Evolutionary conservation across 2,113 vertebrate genomes (phyloP).

Genomic region (Acanthisitta chloris): DNA sequence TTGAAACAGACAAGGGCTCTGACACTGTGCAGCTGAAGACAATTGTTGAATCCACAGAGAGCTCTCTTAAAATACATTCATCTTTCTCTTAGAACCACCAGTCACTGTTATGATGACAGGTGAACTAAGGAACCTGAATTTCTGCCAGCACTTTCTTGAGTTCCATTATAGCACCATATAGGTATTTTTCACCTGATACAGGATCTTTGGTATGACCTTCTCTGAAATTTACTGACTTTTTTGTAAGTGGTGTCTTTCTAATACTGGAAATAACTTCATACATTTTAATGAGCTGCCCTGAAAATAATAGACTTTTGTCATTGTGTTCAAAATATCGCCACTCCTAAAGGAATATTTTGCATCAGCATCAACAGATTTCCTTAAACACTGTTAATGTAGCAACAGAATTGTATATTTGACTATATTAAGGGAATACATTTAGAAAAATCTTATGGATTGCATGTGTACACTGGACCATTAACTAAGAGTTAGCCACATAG

Average conservation of each 20-base stretch:
- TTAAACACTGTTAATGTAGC: not conserved
- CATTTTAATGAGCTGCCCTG: constrained; percentile 55
- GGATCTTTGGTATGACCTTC: constrained; percentile 33
- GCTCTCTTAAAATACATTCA: not conserved
- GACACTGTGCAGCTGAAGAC: not conserved
- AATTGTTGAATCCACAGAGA: not conserved
- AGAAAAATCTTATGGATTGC: not conserved
- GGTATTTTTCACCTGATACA: constrained; percentile 15
- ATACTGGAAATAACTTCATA: constrained; percentile 23
- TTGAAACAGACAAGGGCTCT: not conserved
- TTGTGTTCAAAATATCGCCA: constrained; percentile 1
- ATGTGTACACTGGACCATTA: not conserved
- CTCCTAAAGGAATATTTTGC: constrained; percentile 10
- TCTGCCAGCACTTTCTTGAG: constrained; percentile 9
- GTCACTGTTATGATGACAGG: constrained; percentile 17
- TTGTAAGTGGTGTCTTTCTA: constrained; percentile 34
- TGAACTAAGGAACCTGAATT: constrained; percentile 30
- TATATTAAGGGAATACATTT: not conserved
- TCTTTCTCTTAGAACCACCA: not conserved
- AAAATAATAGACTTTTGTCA: constrained; percentile 47
- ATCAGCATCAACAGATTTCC: not conserved
- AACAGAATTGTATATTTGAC: not conserved
- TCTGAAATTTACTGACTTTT: constrained; percentile 45
- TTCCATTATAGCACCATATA: not conserved
- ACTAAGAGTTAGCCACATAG: not conserved